These are phyloP conservation scores for Gymnodraco acuticeps DNA, from an alignment of 2,797 vertebrate species.

Conservation along the genomic window DNA sequence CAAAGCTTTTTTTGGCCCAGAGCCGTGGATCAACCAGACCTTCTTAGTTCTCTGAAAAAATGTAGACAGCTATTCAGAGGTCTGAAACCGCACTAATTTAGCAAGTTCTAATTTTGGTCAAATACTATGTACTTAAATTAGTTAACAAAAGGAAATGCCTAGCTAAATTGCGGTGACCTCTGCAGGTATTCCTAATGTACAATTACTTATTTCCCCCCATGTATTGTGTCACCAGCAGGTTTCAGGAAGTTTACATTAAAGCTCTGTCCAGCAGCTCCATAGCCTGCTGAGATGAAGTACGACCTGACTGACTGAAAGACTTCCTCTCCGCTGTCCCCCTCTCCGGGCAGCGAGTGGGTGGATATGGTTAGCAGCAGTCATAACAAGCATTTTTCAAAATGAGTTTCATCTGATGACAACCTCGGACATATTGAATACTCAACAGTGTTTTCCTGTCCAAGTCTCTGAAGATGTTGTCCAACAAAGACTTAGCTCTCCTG, in stretches of 20 bases:
- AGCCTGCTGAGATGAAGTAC: conserved; percentile 68
- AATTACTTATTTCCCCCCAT: neutral
- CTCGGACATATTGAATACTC: conserved; percentile 72
- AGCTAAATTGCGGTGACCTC: neutral
- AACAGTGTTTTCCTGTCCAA: conserved; percentile 69
- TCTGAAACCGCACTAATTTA: neutral
- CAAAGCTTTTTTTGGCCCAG: conserved; percentile 11
- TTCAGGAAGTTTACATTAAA: conserved; percentile 29
- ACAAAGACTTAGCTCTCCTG: conserved; percentile 58
- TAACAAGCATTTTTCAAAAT: conserved; percentile 81
- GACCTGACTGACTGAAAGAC: conserved; percentile 67
- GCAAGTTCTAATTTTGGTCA: neutral
- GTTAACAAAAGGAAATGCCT: neutral
- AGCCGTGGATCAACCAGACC: neutral
- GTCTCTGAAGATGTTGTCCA: conserved; percentile 64
- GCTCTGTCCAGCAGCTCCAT: conserved; percentile 53
- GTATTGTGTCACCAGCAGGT: conserved; percentile 17
- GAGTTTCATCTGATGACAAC: conserved; percentile 77
- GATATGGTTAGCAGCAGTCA: conserved; percentile 74
- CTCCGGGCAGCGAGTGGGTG: conserved; percentile 66
- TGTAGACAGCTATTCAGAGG: neutral
- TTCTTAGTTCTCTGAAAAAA: neutral
- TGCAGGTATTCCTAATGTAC: neutral
- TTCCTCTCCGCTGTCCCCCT: conserved; percentile 72
- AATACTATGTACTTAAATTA: neutral